Percentiles rank a stretch among this genome's conserved stretches.
Evolutionary conservation across 1,140 invertebrate species (phyloP).

Genomic region (Dermatophagoides farinae): DNA sequence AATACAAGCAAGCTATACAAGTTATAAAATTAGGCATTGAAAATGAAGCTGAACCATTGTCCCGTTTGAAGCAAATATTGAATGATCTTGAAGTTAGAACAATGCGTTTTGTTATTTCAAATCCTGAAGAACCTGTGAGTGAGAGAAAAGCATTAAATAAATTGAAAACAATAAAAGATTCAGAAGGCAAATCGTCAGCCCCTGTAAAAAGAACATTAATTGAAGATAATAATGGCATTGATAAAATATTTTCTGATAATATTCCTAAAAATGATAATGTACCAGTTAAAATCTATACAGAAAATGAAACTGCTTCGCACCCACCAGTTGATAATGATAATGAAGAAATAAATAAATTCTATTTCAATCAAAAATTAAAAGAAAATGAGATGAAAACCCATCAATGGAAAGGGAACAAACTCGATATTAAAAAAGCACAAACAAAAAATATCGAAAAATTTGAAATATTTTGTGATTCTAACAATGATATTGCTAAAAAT

Average conservation of each 20-base stretch:
- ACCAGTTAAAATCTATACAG: not conserved
- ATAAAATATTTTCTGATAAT: not conserved
- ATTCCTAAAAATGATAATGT: not conserved
- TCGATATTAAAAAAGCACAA: conserved; percentile 23
- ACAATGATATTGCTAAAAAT: no score
- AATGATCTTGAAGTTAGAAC: not conserved
- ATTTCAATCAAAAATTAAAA: no score
- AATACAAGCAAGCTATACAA: not conserved
- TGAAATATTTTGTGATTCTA: no score
- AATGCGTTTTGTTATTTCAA: conserved; percentile 21
- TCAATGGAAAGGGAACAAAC: conserved; percentile 12
- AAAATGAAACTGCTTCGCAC: not conserved
- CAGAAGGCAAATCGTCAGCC: not conserved
- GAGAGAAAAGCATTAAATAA: conserved; percentile 22
- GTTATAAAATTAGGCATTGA: not conserved
- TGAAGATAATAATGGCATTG: not conserved
- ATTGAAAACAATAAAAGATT: not conserved
- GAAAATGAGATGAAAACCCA: no score
- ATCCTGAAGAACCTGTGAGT: conserved; percentile 26
- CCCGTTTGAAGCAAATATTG: not conserved
- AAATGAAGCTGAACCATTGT: not conserved
- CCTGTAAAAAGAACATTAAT: not conserved
- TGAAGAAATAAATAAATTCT: no score
- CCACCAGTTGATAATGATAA: no score
- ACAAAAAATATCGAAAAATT: not conserved